Evolutionary conservation across 2,888 invertebrate genomes (phyloP), one percentile per base, ranked within the genome.

Genomic region (Coecobrya sp.): DNA sequence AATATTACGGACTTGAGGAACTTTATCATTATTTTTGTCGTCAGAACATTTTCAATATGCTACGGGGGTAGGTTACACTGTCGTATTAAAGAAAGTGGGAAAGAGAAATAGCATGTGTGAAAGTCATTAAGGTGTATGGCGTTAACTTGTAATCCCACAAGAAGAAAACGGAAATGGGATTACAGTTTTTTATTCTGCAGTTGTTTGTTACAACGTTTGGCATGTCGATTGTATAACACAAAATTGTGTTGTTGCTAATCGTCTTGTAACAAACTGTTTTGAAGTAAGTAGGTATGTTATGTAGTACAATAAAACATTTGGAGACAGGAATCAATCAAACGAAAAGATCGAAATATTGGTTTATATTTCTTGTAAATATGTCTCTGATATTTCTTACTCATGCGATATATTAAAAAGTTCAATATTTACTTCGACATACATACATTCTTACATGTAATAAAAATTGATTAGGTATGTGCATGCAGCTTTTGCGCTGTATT

Each of bases 121-220:
- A 90, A 90, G 90, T 90, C 90, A 85, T 90, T 85, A 90, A 79
- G 90, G 36, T 36, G 62, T 55, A 52, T 79, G 70, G 85, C 82
- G 90, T 86, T 90, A 90, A 90, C 90, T 90, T 90, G 62, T 86
- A 90, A 90, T 90, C 79, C 85, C 90, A 86, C 85, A 79, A 85
- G 90, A 65, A 55, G 82, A 79, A 76, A 84, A 45, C 45, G 89
- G 84, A 89, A 89, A 59, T 79, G 65, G 62, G 22, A 79, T 76
- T 19, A n/a, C 25, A 49, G 10, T 82, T 65, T 65, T 70, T 36
- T 59, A 36, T 36, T 36, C 55, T 30, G 30, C 81, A 52, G 49
- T 52, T 10, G 42, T 81, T 52, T 10, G 42, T 81, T 79, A 25
- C 25, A 62, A 7, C 13, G 36, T 30, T 7, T 70, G 30, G n/a